phyloP scores from a whole-genome alignment of 2,797 vertebrate genomes.

The Chromobotia macracanthus region DNA sequence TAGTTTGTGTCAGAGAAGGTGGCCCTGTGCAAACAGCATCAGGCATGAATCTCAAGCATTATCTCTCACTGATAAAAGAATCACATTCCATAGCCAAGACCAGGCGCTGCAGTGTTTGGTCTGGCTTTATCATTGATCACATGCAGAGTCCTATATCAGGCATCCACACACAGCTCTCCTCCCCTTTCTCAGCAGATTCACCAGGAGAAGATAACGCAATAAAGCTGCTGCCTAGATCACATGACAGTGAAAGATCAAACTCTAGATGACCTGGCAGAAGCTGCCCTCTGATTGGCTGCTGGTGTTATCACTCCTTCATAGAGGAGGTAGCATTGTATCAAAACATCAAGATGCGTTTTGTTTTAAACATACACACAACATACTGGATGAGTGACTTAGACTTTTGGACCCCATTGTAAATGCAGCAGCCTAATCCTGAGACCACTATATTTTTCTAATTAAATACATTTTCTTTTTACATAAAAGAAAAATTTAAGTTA shows the following conservation, averaged over 20 bases:
- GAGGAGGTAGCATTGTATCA: background rate
- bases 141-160: slow-evolving; percentile 54
- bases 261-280: slow-evolving; percentile 46
- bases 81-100: slow-evolving; percentile 54
- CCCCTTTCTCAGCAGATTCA: slow-evolving; percentile 28
- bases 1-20: slow-evolving; percentile 26
- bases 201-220: slow-evolving; percentile 41
- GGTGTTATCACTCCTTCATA: slow-evolving; percentile 19
- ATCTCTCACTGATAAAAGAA: slow-evolving; percentile 18
- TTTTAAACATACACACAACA: background rate
- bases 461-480: background rate
- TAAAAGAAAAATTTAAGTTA: too few species aligned
- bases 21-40: slow-evolving; percentile 48
- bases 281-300: slow-evolving; percentile 32
- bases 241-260: slow-evolving; percentile 45
- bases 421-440: too few species aligned
- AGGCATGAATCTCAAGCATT: slow-evolving; percentile 39
- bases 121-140: slow-evolving; percentile 56
- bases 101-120: slow-evolving; percentile 51
- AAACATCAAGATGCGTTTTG: background rate
- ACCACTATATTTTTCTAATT: background rate
- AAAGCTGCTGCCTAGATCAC: slow-evolving; percentile 30
- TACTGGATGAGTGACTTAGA: background rate
- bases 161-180: slow-evolving; percentile 1
- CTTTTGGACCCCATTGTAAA: too few species aligned